Base-by-base conservation (phyloP, 2,888 invertebrate species). In the Torymus tubicola region DNA sequence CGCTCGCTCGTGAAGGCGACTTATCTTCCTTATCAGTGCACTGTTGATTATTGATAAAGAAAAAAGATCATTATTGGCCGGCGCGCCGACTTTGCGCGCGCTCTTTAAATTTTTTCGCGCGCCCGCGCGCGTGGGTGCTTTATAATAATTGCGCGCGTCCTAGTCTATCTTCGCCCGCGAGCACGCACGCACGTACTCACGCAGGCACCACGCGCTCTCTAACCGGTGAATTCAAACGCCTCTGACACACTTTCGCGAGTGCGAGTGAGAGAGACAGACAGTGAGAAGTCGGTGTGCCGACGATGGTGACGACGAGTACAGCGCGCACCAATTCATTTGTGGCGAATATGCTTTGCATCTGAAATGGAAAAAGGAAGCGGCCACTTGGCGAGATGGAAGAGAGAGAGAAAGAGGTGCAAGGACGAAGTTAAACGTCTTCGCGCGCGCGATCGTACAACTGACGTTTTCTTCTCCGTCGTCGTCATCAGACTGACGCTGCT, bases 11-110 rank as follows among this genome's bases (percentile, higher is more conserved):
- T 24, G 16, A 31, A 72, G 60, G 73, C 69, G 73, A 70, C 73
- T 78, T 89, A 89, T 89, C 89, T 87, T 81, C 85, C 83, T 89
- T 89, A 89, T 89, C 89, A 84, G 87, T 84, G 83, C 83, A 84
- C 82, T 82, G 84, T 82, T 85, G 86, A 86, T 86, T 58, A 81
- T 77, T 81, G 81, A 83, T 83, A 83, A 81, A 78, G 42, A 42
- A 73, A 68, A 50, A 21, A 64, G 67, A 67, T 72, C 68, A 69
- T 81, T 75, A 81, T 75, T 75, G 72, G 67, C 21, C 60, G 61
- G 12, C 42, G 74, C 16, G 57, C 24, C 57, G 53, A 24, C 18
- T 31, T 21, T 58, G 42, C 50, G 52, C 67, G 61, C 68, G 65
- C 52, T 52, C 18, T 50, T 65, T 75, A 12, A 21, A 42, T 65